Conservation (phyloP, 1,140 invertebrate genomes). For the Eriocheir sinensis region DNA sequence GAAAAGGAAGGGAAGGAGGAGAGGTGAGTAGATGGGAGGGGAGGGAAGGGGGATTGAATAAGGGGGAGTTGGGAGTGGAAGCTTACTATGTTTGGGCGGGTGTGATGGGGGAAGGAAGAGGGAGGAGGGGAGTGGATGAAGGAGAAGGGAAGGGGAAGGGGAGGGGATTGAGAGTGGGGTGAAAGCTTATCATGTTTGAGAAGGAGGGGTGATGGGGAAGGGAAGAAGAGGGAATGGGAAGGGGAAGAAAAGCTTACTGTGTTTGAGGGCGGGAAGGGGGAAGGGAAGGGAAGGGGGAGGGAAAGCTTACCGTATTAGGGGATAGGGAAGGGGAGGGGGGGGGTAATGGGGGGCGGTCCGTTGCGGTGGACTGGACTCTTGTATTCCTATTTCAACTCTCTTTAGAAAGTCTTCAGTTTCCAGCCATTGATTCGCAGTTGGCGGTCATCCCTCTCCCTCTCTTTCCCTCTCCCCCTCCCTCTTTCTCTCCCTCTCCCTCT, state of each 20-base stretch:
- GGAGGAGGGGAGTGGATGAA: background rate
- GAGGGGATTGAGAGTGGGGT: too few species aligned
- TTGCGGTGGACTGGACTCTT: background rate
- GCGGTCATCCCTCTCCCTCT: background rate
- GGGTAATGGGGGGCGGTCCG: too few species aligned
- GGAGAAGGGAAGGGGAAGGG: background rate
- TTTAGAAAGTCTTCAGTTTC: conserved; percentile 5
- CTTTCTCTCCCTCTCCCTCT: too few species aligned
- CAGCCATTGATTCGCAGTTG: conserved; percentile 4
- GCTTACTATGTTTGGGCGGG: background rate
- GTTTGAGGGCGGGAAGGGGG: background rate
- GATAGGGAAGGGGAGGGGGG: background rate
- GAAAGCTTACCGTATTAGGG: background rate
- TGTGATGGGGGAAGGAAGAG: background rate
- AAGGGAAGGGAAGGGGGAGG: background rate
- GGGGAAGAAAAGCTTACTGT: background rate
- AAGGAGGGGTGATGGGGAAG: background rate
- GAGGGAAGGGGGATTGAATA: background rate
- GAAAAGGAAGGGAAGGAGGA: background rate
- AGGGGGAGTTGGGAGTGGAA: background rate
- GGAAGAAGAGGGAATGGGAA: background rate
- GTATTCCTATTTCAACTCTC: background rate
- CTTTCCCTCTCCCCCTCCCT: too few species aligned
- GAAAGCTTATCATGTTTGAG: background rate
- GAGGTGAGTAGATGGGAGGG: background rate